phyloP scores from a whole-genome alignment of 2,888 invertebrate species.

The Diplolepis rosae region DNA sequence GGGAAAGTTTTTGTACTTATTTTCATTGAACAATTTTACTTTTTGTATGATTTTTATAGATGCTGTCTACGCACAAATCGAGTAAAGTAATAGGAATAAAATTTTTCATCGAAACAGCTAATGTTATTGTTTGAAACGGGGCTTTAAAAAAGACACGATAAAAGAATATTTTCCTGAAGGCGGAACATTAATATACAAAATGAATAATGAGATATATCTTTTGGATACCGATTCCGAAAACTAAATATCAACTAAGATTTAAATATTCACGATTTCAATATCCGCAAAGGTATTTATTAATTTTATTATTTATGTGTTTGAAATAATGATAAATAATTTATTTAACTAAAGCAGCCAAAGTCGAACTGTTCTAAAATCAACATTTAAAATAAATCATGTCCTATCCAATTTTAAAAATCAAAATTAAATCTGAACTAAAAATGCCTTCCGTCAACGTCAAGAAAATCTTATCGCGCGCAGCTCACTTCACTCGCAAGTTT shows the following conservation, averaged over 20 bases:
- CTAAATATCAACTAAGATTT: neutral
- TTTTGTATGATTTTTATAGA: too few relatives aligned
- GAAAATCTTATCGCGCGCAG: too few relatives aligned
- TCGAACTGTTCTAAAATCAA: too few relatives aligned
- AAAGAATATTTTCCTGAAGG: neutral
- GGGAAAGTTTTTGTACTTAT: too few relatives aligned
- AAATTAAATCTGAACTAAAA: too few relatives aligned
- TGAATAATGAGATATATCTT: neutral
- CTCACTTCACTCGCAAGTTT: too few relatives aligned
- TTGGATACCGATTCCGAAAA: neutral
- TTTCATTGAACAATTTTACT: too few relatives aligned
- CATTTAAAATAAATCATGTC: too few relatives aligned
- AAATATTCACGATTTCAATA: neutral
- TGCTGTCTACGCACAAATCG: neutral
- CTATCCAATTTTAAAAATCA: too few relatives aligned
- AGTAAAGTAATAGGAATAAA: neutral
- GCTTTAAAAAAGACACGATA: neutral
- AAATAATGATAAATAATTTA: too few relatives aligned
- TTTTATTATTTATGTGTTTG: neutral
- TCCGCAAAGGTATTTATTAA: neutral
- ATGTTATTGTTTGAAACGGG: neutral
- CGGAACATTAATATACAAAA: neutral
- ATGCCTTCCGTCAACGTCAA: too few relatives aligned
- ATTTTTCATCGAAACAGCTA: neutral
- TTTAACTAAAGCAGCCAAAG: too few relatives aligned